Evolutionary conservation across 2,797 vertebrate species (phyloP).

Genomic region (Pangasius mekongensis): DNA sequence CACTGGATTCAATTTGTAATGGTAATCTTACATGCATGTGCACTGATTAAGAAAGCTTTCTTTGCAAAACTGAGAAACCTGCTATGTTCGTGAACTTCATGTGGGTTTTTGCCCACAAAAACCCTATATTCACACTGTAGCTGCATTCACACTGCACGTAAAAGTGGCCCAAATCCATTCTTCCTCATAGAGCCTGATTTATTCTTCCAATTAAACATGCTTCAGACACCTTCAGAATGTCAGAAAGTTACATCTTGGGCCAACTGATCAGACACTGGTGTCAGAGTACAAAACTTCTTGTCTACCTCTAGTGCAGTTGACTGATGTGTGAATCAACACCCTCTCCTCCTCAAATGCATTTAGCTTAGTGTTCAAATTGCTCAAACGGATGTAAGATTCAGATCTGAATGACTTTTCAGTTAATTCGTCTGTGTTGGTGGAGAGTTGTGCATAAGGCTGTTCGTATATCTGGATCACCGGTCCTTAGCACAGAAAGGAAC

Average conservation of each 20-base stretch:
- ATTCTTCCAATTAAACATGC: not conserved
- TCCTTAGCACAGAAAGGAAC: not conserved
- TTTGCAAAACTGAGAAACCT: not conserved
- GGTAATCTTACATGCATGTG: not conserved
- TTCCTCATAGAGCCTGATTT: not conserved
- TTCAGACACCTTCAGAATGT: not conserved
- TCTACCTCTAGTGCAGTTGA: not conserved
- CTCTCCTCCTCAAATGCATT: not conserved
- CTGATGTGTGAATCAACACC: not conserved
- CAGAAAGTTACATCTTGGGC: not conserved
- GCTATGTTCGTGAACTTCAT: not conserved
- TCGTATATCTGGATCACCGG: not conserved
- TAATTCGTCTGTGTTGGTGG: not conserved
- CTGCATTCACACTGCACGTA: not conserved
- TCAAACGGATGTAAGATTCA: not conserved
- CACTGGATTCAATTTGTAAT: not conserved
- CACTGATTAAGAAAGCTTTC: not conserved
- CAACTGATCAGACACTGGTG: not conserved
- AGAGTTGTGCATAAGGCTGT: not conserved
- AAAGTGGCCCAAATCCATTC: not conserved
- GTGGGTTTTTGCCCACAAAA: not conserved
- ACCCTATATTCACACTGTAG: not conserved
- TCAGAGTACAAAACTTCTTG: not conserved
- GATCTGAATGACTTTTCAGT: not conserved
- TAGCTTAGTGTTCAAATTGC: not conserved